phyloP scores from a whole-genome alignment of 2,113 vertebrate genomes.

The rabbit (Oryctolagus cuniculus) region mOryCun1.1 NC_091442.1:29387501-29388000 shows the following conservation, averaged over 20 bases:
- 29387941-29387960: background rate
- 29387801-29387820: background rate
- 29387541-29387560: too few species aligned
- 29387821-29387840: background rate
- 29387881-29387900: background rate
- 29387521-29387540: too few species aligned
- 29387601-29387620: too few species aligned
- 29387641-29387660: too few species aligned
- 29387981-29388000: background rate
- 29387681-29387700: too few species aligned
- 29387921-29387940: background rate
- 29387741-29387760: background rate
- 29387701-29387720: too few species aligned
- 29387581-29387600: too few species aligned
- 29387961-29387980: background rate
- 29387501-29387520: too few species aligned
- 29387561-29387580: too few species aligned
- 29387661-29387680: too few species aligned
- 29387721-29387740: too few species aligned
- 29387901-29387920: background rate
- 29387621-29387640: too few species aligned
- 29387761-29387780: background rate
- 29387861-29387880: background rate
- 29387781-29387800: background rate
- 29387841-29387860: background rate